phyloP scores from a whole-genome alignment of 1,140 invertebrate genomes.

The Cherax destructor region DNA sequence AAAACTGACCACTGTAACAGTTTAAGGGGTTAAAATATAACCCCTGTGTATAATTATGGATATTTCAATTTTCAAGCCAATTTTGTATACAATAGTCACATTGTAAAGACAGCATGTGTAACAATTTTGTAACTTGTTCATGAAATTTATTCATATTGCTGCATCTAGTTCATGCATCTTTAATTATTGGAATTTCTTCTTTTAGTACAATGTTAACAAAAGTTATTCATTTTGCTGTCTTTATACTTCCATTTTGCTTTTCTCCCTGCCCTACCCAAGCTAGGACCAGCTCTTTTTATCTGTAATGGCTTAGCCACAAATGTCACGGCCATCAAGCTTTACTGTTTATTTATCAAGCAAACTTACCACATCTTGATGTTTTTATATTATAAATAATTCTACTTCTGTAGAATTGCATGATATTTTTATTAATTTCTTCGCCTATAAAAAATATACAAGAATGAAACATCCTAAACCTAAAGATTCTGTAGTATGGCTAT shows the following conservation, averaged over 20 bases:
- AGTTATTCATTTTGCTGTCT: neutral
- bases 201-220: neutral
- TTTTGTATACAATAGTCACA: too few species aligned
- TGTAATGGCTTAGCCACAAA: slow-evolving; percentile 26
- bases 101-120: too few species aligned
- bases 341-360: slow-evolving; percentile 4
- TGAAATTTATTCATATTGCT: too few species aligned
- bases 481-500: slow-evolving; percentile 22
- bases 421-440: slow-evolving; percentile 2
- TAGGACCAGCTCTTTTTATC: slow-evolving; percentile 60
- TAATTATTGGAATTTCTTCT: too few species aligned
- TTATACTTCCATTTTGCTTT: slow-evolving; percentile 3
- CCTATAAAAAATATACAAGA: neutral
- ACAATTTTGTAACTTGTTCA: too few species aligned
- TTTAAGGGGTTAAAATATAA: too few species aligned
- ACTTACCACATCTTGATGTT: neutral
- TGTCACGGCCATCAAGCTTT: slow-evolving; percentile 26
- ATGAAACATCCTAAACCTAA: neutral
- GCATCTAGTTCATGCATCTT: too few species aligned
- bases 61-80: too few species aligned
- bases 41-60: too few species aligned
- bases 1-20: too few species aligned
- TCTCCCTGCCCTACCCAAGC: slow-evolving; percentile 17
- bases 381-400: neutral
- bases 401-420: neutral